Conservation (phyloP, 2,113 vertebrate genomes). For the Charina bottae region DNA sequence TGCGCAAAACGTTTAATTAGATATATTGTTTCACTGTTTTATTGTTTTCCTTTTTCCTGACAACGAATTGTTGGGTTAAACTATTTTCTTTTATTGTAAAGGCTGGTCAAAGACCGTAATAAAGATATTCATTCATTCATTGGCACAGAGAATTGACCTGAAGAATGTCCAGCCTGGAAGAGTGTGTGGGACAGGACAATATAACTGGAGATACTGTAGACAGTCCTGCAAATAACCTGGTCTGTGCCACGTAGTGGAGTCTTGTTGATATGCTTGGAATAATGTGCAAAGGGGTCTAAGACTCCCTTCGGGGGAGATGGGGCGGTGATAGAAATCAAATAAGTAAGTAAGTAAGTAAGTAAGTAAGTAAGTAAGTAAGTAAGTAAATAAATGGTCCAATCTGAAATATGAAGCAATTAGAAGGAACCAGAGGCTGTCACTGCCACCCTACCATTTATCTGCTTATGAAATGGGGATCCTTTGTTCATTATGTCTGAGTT, state of each 20-base stretch:
- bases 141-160: background rate
- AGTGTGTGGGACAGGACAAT: background rate
- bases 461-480: background rate
- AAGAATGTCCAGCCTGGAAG: background rate
- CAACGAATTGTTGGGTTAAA: no score
- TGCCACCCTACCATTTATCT: background rate
- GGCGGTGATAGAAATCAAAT: no score
- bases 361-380: no score
- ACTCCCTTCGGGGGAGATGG: no score
- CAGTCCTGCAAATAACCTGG: background rate
- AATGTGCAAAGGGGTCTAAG: background rate
- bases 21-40: no score
- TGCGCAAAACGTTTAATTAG: no score
- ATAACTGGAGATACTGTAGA: background rate
- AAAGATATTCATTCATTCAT: no score
- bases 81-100: no score
- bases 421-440: background rate
- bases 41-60: no score
- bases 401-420: background rate
- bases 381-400: background rate
- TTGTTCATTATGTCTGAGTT: background rate
- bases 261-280: background rate
- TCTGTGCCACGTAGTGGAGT: background rate
- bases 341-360: no score
- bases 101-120: no score